These are phyloP conservation scores for Aplysia californica DNA, from an alignment of 1,140 invertebrate genomes.

Conservation along the genomic window DNA sequence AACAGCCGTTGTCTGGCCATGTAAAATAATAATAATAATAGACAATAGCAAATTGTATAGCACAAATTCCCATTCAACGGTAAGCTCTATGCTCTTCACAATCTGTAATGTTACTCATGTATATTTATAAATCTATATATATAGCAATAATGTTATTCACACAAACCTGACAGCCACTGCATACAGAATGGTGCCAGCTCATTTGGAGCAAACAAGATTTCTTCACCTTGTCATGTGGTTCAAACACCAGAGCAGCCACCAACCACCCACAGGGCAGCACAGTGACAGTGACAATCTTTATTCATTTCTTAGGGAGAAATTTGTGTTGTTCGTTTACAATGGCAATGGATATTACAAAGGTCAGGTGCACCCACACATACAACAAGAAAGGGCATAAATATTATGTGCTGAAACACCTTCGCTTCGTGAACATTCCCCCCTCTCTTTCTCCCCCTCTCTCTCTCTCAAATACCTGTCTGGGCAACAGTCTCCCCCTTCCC, in stretches of 20 bases:
- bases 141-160: background rate
- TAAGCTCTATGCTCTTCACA: too few relatives aligned
- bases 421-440: background rate
- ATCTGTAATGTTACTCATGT: too few relatives aligned
- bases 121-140: background rate
- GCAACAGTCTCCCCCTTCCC: background rate
- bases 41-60: background rate
- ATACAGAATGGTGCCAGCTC: too few relatives aligned
- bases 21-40: background rate
- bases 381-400: background rate
- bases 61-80: background rate
- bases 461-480: background rate
- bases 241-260: background rate
- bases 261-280: background rate
- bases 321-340: background rate
- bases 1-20: too few relatives aligned
- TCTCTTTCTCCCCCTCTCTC: conserved; percentile 5
- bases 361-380: background rate
- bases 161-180: background rate
- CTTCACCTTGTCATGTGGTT: too few relatives aligned
- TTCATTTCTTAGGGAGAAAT: background rate
- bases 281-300: background rate
- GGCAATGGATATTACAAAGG: background rate
- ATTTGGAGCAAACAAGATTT: too few relatives aligned
- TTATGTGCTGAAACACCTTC: background rate